phyloP scores from a whole-genome alignment of 1,140 invertebrate genomes.

The Macrobrachium nipponense region DNA sequence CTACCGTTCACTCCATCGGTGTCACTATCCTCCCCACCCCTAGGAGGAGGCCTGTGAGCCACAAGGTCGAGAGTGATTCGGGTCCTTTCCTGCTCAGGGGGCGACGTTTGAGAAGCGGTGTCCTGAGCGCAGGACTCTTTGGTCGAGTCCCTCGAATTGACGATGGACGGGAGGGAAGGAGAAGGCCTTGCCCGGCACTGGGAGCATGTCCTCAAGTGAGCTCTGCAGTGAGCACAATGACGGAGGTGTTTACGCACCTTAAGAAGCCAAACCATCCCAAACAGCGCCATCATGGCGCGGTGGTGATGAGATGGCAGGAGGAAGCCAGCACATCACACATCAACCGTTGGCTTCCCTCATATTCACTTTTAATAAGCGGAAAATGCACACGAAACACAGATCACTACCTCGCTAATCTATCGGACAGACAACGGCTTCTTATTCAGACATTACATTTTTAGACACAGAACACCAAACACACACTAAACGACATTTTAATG shows the following conservation, averaged over 20 bases:
- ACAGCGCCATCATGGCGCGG: constrained; percentile 77
- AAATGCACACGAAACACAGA: too few relatives aligned
- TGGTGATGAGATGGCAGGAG: background rate
- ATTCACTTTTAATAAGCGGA: background rate
- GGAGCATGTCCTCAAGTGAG: constrained; percentile 57
- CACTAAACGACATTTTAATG: too few relatives aligned
- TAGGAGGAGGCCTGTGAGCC: constrained; percentile 38
- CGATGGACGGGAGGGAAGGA: constrained; percentile 52
- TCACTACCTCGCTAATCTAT: constrained; percentile 3
- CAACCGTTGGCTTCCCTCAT: background rate
- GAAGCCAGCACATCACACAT: background rate
- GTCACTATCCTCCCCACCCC: constrained; percentile 36
- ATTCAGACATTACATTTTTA: too few relatives aligned
- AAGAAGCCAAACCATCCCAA: constrained; percentile 85
- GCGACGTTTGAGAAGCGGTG: constrained; percentile 50
- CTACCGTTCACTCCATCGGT: constrained; percentile 1
- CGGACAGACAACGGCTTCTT: background rate
- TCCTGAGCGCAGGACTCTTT: constrained; percentile 53
- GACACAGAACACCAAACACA: too few relatives aligned
- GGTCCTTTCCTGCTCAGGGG: constrained; percentile 44
- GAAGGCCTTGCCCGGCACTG: constrained; percentile 55
- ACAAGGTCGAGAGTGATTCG: constrained; percentile 49
- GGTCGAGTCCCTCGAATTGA: constrained; percentile 46
- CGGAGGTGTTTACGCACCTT: constrained; percentile 62
- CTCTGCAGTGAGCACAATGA: constrained; percentile 60